These are phyloP conservation scores for Tetheella fluctuosa DNA, from an alignment of 2,888 invertebrate species.

Conservation along the genomic window DNA sequence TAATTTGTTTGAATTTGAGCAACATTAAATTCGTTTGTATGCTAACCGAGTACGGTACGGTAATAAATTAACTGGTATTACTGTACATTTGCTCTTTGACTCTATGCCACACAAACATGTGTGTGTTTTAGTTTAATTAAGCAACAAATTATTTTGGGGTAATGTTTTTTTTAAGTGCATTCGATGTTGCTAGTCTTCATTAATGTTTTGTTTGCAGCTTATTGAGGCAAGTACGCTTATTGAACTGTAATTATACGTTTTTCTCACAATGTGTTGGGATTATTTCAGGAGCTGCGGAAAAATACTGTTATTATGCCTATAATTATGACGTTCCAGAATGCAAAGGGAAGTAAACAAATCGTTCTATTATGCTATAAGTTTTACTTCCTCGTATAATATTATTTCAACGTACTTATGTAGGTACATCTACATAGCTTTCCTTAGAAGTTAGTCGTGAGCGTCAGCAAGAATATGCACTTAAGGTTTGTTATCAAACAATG, in stretches of 20 bases:
- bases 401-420: background rate
- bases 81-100: too few relatives aligned
- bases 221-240: too few relatives aligned
- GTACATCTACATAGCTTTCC: background rate
- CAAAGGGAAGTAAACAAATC: background rate
- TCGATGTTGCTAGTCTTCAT: too few relatives aligned
- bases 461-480: constrained; percentile 24
- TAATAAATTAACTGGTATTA: too few relatives aligned
- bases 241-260: too few relatives aligned
- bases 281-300: too few relatives aligned
- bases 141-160: background rate
- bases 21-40: background rate
- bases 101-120: background rate
- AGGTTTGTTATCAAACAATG: constrained; percentile 31
- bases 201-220: too few relatives aligned
- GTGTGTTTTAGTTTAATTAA: background rate
- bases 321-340: background rate
- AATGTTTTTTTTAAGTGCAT: too few relatives aligned
- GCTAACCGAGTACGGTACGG: background rate
- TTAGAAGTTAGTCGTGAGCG: constrained; percentile 17
- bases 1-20: background rate
- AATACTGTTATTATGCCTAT: too few relatives aligned
- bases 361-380: background rate
- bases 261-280: too few relatives aligned
- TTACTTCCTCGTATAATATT: background rate